A percentile compares a stretch with the other conserved stretches of the same genome.
Conservation (phyloP, 2,888 invertebrate genomes). For the Brachynemurus nebulosus region DNA sequence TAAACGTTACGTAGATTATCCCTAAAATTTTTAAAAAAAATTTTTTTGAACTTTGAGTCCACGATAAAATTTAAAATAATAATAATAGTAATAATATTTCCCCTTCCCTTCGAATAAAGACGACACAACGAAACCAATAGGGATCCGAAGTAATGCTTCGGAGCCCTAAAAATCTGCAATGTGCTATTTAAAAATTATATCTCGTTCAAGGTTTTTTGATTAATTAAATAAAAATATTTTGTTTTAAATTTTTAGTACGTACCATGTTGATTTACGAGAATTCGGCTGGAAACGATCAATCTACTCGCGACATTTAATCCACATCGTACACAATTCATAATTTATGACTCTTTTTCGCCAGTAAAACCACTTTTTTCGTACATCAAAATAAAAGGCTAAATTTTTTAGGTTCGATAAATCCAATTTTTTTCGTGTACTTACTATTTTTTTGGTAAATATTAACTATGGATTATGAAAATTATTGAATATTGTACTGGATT, state of each 20-base stretch:
- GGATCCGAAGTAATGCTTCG: background rate
- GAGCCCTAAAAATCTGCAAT: background rate
- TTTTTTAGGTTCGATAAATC: background rate
- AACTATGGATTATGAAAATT: background rate
- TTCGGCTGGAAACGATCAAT: constrained; percentile 28
- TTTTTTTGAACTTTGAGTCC: too few relatives aligned
- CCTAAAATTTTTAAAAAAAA: too few relatives aligned
- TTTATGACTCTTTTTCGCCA: background rate
- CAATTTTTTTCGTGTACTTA: background rate
- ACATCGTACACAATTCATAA: constrained; percentile 30
- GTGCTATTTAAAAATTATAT: background rate
- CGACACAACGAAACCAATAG: too few relatives aligned
- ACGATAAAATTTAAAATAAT: too few relatives aligned
- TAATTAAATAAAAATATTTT: background rate
- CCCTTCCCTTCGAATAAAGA: too few relatives aligned
- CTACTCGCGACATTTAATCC: constrained; percentile 30
- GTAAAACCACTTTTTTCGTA: background rate
- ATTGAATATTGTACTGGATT: background rate
- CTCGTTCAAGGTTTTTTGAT: background rate
- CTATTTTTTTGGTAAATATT: background rate
- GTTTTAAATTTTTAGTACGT: constrained; percentile 15
- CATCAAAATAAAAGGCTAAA: background rate
- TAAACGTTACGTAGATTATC: background rate
- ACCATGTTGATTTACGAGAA: constrained; percentile 29
- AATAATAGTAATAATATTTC: too few relatives aligned